Percentiles rank a stretch among this genome's conserved stretches.
Evolutionary conservation across 2,888 invertebrate species (phyloP).

Genomic region (Pycnomerus fuliginosus): DNA sequence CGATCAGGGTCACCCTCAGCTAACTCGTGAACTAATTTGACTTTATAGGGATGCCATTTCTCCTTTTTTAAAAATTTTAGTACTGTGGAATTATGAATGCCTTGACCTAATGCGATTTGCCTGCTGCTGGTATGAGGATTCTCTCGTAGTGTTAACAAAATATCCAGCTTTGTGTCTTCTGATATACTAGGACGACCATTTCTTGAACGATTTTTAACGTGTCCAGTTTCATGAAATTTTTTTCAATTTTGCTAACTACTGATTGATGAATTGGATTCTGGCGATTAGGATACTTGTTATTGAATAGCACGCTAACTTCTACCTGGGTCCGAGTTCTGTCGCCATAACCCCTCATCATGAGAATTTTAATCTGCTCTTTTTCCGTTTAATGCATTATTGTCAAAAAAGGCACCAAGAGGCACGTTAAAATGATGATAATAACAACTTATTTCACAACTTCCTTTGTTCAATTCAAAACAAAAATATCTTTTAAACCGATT

Average conservation of each 20-base stretch:
- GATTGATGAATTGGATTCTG: background rate
- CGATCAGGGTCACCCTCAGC: background rate
- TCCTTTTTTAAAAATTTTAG: background rate
- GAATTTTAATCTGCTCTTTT: too few species aligned
- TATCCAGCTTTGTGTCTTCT: background rate
- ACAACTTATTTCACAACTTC: too few species aligned
- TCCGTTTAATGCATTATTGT: too few species aligned
- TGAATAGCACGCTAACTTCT: too few species aligned
- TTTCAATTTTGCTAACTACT: background rate
- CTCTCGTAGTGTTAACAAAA: background rate
- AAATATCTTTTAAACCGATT: too few species aligned
- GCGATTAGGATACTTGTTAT: background rate
- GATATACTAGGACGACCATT: background rate
- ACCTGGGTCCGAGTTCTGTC: background rate
- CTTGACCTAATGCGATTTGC: background rate
- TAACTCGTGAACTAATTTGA: background rate
- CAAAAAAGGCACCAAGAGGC: too few species aligned
- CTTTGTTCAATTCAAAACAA: too few species aligned
- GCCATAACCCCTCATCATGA: background rate
- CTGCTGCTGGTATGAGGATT: background rate
- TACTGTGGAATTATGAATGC: background rate
- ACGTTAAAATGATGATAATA: too few species aligned
- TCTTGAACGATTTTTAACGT: background rate
- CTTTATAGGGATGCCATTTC: background rate
- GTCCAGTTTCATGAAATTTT: background rate